These are phyloP conservation scores for Pomatorhinus ruficollis DNA, from an alignment of 2,113 vertebrate species.

Conservation along the genomic window DNA sequence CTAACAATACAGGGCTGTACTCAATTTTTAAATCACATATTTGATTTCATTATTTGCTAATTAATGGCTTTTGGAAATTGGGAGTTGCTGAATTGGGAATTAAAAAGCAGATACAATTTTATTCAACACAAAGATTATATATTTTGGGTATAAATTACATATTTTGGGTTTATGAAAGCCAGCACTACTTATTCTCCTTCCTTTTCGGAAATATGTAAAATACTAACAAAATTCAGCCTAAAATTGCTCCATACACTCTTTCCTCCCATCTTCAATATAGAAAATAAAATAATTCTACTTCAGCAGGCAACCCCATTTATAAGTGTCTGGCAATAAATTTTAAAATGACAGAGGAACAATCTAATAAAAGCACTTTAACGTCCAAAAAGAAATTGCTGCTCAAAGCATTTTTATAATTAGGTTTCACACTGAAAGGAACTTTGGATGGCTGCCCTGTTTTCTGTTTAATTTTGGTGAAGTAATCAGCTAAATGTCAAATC, in stretches of 20 bases:
- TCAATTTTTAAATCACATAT: background rate
- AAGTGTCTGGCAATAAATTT: constrained; percentile 65
- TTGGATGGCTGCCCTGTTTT: constrained; percentile 68
- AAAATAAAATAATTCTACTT: constrained; percentile 14
- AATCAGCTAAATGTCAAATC: constrained; percentile 57
- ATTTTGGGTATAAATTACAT: background rate
- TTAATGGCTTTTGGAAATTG: background rate
- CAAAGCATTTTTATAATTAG: constrained; percentile 80
- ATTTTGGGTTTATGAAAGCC: background rate
- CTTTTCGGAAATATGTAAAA: background rate
- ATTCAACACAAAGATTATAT: background rate
- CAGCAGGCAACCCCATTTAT: constrained; percentile 44
- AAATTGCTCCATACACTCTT: background rate
- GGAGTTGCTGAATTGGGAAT: background rate
- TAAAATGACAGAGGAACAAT: constrained; percentile 75
- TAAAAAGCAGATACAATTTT: background rate
- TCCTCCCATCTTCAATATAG: background rate
- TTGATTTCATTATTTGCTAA: background rate
- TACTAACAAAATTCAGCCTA: background rate
- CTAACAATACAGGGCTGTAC: background rate
- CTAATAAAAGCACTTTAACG: constrained; percentile 77
- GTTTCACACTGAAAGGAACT: constrained; percentile 68
- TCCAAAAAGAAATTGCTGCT: constrained; percentile 75
- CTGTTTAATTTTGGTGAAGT: constrained; percentile 60
- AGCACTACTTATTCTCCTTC: background rate